Percentiles rank a stretch among this genome's conserved stretches.
phyloP scores from a whole-genome alignment of 2,888 invertebrate species.

The Lycocerus yunnanus region DNA sequence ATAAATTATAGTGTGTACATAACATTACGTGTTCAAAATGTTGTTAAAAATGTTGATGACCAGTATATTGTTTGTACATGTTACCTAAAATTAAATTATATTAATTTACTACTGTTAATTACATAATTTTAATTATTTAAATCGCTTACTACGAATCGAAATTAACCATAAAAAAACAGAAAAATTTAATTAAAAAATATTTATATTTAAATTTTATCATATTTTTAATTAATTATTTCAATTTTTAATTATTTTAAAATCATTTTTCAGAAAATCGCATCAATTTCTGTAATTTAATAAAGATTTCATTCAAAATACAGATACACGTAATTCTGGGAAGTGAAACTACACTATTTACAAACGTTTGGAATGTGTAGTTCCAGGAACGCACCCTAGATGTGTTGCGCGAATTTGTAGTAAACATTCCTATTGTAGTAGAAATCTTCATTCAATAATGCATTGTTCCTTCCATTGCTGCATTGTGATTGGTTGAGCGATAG shows the following conservation, averaged over 20 bases:
- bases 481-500: not conserved
- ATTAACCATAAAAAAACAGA: too few relatives aligned
- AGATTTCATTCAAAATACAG: not conserved
- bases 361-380: not conserved
- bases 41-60: not conserved
- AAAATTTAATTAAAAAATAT: too few relatives aligned
- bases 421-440: not conserved
- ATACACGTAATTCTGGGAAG: not conserved
- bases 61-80: not conserved
- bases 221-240: not conserved
- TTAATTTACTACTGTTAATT: not conserved
- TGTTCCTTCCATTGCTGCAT: not conserved
- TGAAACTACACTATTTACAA: not conserved
- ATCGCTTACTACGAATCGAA: too few relatives aligned
- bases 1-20: not conserved
- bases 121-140: too few relatives aligned
- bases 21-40: not conserved
- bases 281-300: too few relatives aligned
- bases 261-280: not conserved
- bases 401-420: not conserved
- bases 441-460: not conserved
- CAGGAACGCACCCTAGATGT: not conserved
- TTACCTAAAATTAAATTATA: not conserved
- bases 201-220: not conserved
- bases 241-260: not conserved